phyloP scores from a whole-genome alignment of 2,888 invertebrate species.

The Melieria crassipennis region DNA sequence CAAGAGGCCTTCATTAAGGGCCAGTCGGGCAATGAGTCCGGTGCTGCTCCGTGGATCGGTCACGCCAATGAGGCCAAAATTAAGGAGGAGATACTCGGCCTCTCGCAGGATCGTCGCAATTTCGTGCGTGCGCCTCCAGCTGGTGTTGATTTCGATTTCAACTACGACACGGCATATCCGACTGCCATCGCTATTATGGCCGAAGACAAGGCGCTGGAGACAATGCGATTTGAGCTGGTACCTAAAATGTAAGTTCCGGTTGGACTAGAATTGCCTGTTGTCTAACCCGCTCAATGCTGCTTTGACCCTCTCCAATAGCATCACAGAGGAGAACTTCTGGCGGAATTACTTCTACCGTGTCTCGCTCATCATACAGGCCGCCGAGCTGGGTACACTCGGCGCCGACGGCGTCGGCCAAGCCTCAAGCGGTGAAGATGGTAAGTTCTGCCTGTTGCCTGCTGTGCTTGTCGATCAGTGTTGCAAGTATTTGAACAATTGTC shows the following conservation, averaged over 20 bases:
- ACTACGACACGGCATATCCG: constrained; percentile 91
- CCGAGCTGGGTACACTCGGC: constrained; percentile 71
- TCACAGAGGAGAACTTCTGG: constrained; percentile 99
- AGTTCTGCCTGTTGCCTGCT: constrained; percentile 55
- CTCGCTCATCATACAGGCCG: constrained; percentile 96
- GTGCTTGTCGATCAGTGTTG: constrained; percentile 41
- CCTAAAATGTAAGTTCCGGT: constrained; percentile 89
- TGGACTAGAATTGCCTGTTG: no score
- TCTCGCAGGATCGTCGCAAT: constrained; percentile 97
- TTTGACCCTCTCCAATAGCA: constrained; percentile 68
- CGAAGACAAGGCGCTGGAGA: constrained; percentile 94
- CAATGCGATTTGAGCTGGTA: constrained; percentile 99
- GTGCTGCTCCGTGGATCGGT: constrained; percentile 91
- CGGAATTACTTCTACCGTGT: constrained; percentile 99
- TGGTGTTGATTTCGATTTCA: constrained; percentile 95
- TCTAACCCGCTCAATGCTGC: neutral
- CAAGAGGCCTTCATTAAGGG: constrained; percentile 95
- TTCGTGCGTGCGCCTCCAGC: constrained; percentile 96
- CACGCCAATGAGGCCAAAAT: constrained; percentile 93
- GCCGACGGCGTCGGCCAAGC: constrained; percentile 65
- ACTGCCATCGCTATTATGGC: constrained; percentile 94
- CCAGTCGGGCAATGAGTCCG: constrained; percentile 77
- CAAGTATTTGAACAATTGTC: constrained; percentile 20
- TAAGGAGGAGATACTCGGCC: constrained; percentile 93
- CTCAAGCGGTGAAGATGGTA: constrained; percentile 66